Evolutionary conservation across 1,140 invertebrate species (phyloP).

Genomic region (Atta colombica): DNA sequence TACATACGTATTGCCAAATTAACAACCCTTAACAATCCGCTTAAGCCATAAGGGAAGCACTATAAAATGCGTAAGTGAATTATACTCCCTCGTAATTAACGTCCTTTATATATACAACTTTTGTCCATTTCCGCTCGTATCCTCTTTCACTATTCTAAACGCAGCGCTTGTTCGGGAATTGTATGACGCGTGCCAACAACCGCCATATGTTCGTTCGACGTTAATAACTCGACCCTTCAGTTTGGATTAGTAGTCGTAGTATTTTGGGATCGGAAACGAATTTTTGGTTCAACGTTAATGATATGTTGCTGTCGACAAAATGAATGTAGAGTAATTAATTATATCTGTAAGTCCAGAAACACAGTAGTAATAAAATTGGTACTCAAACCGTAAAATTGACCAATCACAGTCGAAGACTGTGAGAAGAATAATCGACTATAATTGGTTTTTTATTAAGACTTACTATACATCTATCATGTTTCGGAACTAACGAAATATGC

Average conservation of each 20-base stretch:
- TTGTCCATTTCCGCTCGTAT: slow-evolving; percentile 56
- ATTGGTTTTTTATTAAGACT: too few relatives aligned
- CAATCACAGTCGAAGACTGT: too few relatives aligned
- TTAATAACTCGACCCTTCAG: slow-evolving; percentile 18
- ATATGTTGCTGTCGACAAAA: neutral
- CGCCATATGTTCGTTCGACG: slow-evolving; percentile 66
- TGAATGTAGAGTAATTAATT: neutral
- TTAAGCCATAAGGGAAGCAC: neutral
- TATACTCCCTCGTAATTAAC: slow-evolving; percentile 29
- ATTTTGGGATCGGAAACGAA: slow-evolving; percentile 3
- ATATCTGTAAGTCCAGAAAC: too few relatives aligned
- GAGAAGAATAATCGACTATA: too few relatives aligned
- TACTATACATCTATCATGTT: too few relatives aligned
- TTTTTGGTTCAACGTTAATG: slow-evolving; percentile 3
- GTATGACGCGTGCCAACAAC: slow-evolving; percentile 66
- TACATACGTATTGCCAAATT: neutral
- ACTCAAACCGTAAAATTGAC: too few relatives aligned
- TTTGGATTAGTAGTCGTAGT: neutral
- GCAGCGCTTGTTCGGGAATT: slow-evolving; percentile 46
- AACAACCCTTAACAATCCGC: slow-evolving; percentile 1
- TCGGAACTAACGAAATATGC: too few relatives aligned
- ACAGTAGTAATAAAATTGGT: too few relatives aligned
- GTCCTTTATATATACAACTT: slow-evolving; percentile 33
- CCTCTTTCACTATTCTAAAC: slow-evolving; percentile 45
- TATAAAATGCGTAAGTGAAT: neutral